phyloP scores from a whole-genome alignment of 2,113 vertebrate species.

The Muntiacus muntjak region DNA sequence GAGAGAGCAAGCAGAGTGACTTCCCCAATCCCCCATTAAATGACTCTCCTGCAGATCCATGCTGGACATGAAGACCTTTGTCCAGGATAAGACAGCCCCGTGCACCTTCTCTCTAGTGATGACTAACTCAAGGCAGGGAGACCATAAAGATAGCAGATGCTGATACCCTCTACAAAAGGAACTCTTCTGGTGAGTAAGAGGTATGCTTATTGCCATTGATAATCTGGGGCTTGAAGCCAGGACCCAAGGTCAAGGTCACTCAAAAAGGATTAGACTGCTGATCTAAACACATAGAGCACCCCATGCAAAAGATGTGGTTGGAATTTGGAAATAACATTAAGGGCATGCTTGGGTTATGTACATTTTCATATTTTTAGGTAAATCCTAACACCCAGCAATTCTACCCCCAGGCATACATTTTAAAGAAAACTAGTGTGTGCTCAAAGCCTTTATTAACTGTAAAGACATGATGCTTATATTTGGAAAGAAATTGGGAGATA shows the following conservation, averaged over 20 bases:
- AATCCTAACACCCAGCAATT: background rate
- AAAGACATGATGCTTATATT: slow-evolving; percentile 2
- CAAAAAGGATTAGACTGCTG: background rate
- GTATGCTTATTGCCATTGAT: background rate
- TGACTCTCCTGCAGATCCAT: background rate
- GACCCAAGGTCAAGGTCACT: background rate
- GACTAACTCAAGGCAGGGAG: background rate
- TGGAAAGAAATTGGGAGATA: slow-evolving; percentile 23
- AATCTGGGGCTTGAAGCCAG: background rate
- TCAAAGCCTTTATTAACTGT: background rate
- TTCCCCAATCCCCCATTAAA: background rate
- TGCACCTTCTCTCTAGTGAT: background rate
- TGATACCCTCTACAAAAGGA: background rate
- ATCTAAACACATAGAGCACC: background rate
- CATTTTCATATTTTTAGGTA: slow-evolving; percentile 10
- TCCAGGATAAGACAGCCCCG: background rate
- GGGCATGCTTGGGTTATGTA: background rate
- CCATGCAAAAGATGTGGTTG: background rate
- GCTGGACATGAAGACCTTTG: slow-evolving; percentile 40
- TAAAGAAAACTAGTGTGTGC: background rate
- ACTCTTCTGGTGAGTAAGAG: background rate
- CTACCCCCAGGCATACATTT: background rate
- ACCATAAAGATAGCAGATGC: slow-evolving; percentile 36
- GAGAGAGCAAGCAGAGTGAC: background rate
- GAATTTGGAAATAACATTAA: background rate